These are phyloP conservation scores for Acrobasis repandana DNA, from an alignment of 2,888 invertebrate genomes.

Conservation along the genomic window DNA sequence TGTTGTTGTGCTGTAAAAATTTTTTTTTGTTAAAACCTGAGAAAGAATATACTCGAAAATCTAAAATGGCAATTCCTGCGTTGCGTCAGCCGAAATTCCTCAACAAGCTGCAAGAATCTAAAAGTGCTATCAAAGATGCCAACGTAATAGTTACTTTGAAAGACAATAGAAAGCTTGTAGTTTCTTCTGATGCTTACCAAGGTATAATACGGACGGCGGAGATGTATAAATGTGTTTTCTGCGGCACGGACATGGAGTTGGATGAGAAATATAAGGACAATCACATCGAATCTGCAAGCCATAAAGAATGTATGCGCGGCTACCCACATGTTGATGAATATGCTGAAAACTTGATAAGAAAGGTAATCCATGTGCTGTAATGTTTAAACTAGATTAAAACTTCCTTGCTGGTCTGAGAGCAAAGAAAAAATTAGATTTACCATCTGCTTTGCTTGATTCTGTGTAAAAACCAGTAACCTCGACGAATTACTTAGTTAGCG, in stretches of 20 bases:
- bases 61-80: conserved; percentile 44
- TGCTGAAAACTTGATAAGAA: conserved; percentile 55
- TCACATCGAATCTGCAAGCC: conserved; percentile 47
- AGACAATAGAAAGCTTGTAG: conserved; percentile 51
- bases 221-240: conserved; percentile 56
- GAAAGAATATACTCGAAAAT: neutral
- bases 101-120: conserved; percentile 20
- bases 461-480: too few relatives aligned
- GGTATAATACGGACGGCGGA: conserved; percentile 52
- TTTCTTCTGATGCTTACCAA: conserved; percentile 58
- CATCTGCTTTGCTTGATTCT: too few relatives aligned
- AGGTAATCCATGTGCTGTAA: conserved; percentile 41
- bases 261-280: conserved; percentile 44
- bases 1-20: too few relatives aligned
- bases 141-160: conserved; percentile 59
- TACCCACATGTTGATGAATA: conserved; percentile 54
- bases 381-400: conserved; percentile 3
- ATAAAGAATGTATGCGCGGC: conserved; percentile 42
- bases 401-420: too few relatives aligned
- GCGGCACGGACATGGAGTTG: conserved; percentile 44
- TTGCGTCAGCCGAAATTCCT: conserved; percentile 49
- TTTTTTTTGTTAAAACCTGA: too few relatives aligned
- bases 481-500: too few relatives aligned
- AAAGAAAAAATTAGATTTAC: too few relatives aligned
- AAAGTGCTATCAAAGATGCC: conserved; percentile 25